Base-by-base conservation (phyloP, 2,888 invertebrate species). In the Seira ritae region DNA sequence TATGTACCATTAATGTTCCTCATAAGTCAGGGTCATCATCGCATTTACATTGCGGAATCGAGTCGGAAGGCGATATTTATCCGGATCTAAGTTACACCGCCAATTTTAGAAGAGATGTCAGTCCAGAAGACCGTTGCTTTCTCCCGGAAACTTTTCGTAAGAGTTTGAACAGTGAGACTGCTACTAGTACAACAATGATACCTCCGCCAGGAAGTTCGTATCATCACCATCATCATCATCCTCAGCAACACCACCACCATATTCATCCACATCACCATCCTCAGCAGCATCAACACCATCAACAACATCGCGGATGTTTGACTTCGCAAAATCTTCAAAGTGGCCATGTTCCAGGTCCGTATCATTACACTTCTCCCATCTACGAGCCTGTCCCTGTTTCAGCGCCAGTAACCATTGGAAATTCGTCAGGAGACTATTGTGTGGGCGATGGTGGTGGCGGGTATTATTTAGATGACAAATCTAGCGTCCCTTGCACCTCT, bases 381-480 rank as follows among this genome's bases (percentile, higher is more conserved):
- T 73, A 80, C 68, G 79, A 80, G 31, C 67, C 79, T 0, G 19
- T 23, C 37, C 67, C 79, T 0, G 19, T 23, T 60, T 6, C 71
- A 50, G 60, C 42, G 42, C n/a, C 65, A 37, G 65, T 68, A 62
- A 22, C 74, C 31, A 31, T 31, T 42, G 80, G 50, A 46, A 62
- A 31, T 23, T 2, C 22, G 31, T 19, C 46, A 60, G 17, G 55
- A 55, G 60, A 60, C 23, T 60, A 60, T 20, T 55, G 60, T 73
- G 20, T 31, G 3, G 8, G 31, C 31, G 31, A 31, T 31, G 31
- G 50, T 60, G 62, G 60, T 17, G 42, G 66, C 66, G 79, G 79
- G n/a, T 80, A 80, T 73, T 80, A 62, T 42, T 17, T 80, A 20
- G 73, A 80, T 55, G 79, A 80, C 37, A 80, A 80, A 68, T 68